phyloP scores from a whole-genome alignment of 2,113 vertebrate genomes.

The Candoia aspera region DNA sequence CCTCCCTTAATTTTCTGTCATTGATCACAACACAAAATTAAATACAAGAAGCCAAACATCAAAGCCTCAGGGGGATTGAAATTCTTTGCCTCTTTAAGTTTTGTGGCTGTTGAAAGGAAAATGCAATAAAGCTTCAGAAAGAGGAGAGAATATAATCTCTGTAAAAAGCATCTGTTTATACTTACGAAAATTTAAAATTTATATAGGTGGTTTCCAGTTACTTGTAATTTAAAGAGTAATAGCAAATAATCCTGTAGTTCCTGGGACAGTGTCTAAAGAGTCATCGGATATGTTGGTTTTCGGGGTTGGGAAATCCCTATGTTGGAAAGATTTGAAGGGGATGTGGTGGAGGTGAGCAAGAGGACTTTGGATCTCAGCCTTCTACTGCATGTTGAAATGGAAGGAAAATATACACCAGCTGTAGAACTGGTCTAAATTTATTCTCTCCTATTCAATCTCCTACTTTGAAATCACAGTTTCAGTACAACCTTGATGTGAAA shows the following conservation, averaged over 20 bases:
- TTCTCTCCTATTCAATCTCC: background rate
- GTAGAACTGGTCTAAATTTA: background rate
- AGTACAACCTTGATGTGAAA: background rate
- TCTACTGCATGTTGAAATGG: background rate
- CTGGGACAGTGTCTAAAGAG: background rate
- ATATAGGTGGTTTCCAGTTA: background rate
- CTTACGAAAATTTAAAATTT: background rate
- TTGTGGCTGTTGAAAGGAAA: background rate
- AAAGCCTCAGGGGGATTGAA: background rate
- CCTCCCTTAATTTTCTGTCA: background rate
- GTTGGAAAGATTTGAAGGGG: background rate
- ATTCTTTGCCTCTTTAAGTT: background rate
- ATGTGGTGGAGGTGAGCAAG: background rate
- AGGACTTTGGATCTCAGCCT: background rate
- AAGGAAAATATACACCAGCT: background rate
- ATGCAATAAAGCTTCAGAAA: background rate
- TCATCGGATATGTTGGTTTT: background rate
- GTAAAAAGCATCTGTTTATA: background rate
- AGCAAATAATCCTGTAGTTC: background rate
- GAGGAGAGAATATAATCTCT: background rate
- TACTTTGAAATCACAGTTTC: background rate
- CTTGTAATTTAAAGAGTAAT: background rate
- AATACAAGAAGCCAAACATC: background rate
- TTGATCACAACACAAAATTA: background rate
- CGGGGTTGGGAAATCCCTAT: background rate